phyloP scores from a whole-genome alignment of 2,888 invertebrate species.

The Mactromeris polynyma region DNA sequence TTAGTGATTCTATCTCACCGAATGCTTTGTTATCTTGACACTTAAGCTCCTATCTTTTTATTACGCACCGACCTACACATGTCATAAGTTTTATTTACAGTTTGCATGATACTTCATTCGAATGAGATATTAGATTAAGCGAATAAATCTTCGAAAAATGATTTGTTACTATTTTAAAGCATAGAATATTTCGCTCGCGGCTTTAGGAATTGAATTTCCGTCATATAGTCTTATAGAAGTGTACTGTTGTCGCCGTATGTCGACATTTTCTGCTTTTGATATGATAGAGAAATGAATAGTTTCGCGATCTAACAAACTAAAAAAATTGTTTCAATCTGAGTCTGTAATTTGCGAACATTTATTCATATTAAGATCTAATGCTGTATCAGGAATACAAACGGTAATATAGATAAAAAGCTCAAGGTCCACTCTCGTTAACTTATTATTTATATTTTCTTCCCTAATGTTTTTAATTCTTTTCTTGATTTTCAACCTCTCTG shows the following conservation, averaged over 20 bases:
- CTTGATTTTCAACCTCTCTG: not conserved
- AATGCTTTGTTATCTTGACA: not conserved
- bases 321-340: too few species aligned
- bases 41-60: not conserved
- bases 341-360: too few species aligned
- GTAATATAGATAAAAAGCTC: not conserved
- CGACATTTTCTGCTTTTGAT: not conserved
- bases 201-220: not conserved
- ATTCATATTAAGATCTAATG: too few species aligned
- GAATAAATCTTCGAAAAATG: not conserved
- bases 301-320: not conserved
- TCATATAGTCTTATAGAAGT: not conserved
- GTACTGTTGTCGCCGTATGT: not conserved
- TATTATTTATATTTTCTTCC: not conserved
- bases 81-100: not conserved
- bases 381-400: too few species aligned
- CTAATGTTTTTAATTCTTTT: not conserved
- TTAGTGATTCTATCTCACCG: not conserved
- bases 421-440: not conserved
- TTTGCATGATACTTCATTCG: not conserved
- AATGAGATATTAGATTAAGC: not conserved
- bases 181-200: constrained; percentile 9
- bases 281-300: not conserved
- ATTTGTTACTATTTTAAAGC: not conserved
- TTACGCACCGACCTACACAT: not conserved